A percentile compares a stretch with the other conserved stretches of the same genome.
phyloP scores from a whole-genome alignment of 2,113 vertebrate species.

The Callorhinus ursinus region DNA sequence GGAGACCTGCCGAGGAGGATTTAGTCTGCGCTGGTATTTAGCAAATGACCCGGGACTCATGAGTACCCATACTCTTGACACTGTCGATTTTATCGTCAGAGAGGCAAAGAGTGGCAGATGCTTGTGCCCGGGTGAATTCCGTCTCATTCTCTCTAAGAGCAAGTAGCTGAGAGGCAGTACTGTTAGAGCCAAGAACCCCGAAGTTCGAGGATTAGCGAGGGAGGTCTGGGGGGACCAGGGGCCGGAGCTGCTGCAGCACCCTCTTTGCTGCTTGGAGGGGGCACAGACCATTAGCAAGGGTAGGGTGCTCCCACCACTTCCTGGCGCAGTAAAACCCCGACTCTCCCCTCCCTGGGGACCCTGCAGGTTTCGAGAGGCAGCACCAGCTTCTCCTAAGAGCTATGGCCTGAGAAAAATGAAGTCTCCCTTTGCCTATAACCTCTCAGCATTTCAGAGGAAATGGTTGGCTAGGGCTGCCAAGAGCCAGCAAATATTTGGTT shows the following conservation, averaged over 20 bases:
- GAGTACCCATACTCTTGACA: neutral
- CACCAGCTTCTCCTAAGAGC: constrained; percentile 55
- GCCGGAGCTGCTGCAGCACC: neutral
- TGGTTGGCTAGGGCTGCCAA: constrained; percentile 64
- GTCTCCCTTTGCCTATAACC: constrained; percentile 52
- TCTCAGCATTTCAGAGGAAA: constrained; percentile 61
- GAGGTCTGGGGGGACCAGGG: neutral
- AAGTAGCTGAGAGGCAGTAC: neutral
- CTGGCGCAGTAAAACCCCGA: neutral
- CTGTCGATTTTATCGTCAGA: neutral
- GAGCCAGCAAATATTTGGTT: constrained; percentile 80
- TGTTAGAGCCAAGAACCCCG: neutral
- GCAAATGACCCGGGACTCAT: neutral
- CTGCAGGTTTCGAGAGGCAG: constrained; percentile 8
- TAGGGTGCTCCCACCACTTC: neutral
- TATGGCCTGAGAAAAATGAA: constrained; percentile 66
- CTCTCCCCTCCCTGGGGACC: neutral
- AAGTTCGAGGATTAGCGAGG: neutral
- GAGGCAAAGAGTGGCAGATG: neutral
- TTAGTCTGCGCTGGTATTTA: neutral
- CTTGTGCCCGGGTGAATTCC: neutral
- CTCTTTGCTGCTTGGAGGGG: neutral
- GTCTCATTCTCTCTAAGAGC: neutral
- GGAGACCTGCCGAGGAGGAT: neutral
- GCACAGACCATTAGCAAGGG: neutral